Percentiles rank a stretch among this genome's conserved stretches.
Conservation (phyloP, 1,140 invertebrate genomes). For the Megalonaias nervosa region DNA sequence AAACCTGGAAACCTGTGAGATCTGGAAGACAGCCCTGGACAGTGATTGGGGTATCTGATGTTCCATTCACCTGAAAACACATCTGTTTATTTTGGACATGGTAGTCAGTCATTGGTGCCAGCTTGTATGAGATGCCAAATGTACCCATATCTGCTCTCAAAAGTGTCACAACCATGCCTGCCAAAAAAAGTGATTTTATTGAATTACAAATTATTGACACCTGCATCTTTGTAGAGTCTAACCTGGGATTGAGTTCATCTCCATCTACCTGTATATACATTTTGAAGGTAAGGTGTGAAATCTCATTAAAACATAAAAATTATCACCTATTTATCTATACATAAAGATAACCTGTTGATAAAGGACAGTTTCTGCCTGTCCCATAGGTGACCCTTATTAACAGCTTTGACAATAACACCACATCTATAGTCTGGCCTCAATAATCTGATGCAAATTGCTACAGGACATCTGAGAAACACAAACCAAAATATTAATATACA, state of each 20-base stretch:
- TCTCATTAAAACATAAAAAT: not conserved
- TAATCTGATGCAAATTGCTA: no score
- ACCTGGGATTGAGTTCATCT: not conserved
- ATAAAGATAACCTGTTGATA: not conserved
- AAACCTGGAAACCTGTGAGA: constrained; percentile 79
- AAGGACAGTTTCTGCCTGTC: not conserved
- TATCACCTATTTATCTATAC: not conserved
- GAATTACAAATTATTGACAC: not conserved
- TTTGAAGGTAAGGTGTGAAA: not conserved
- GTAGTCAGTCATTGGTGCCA: constrained; percentile 89
- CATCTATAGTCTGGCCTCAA: no score
- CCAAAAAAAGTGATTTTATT: constrained; percentile 18
- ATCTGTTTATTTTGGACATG: constrained; percentile 79
- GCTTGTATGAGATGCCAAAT: constrained; percentile 85
- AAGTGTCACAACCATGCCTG: constrained; percentile 89
- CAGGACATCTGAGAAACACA: no score
- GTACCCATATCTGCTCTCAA: constrained; percentile 78
- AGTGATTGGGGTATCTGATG: constrained; percentile 75
- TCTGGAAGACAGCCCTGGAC: constrained; percentile 89
- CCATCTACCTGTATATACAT: not conserved
- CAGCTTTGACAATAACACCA: no score
- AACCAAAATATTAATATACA: no score
- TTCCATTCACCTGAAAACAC: constrained; percentile 91
- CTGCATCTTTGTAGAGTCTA: not conserved
- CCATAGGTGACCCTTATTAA: no score